Base-by-base conservation (phyloP, 2,113 vertebrate genomes). In the Podarcis muralis region DNA sequence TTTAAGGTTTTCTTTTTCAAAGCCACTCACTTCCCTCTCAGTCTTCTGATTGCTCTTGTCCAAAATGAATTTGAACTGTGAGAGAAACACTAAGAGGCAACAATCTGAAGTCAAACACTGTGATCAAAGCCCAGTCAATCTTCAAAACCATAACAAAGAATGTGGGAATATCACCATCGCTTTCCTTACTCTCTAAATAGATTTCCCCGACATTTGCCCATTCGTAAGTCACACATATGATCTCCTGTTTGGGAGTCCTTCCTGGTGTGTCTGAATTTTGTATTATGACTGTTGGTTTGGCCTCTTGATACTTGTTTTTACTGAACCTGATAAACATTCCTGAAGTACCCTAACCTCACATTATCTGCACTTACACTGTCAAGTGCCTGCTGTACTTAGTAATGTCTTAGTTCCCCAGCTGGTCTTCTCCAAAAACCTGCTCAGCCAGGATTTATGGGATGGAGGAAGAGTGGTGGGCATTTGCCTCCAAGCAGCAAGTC, bases 31-130 rank as follows among this genome's bases (percentile, higher is more conserved):
- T 53, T 2, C 0, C 2, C 15, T 84, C 83, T 89, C 37, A 6
- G 71, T 59, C 72, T 93, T 89, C 3, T 15, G 40, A 5, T 87
- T n/a, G 78, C 96, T 94, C 23, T 37, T 89, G 59, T 91, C 93
- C 92, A 93, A 92, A 82, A 99, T 93, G 79, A 99, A 95, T 95
- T 94, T 97, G 94, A 98, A 99, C 88, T 93, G 94, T 0, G 98
- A 98, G 76, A 98, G 88, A 91, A 99, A 99, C 30, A 99, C 99
- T 99, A 90, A 13, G 95, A 96, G 32, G 6, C 20, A 3, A 65
- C 0, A 77, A 87, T 4, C 23, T 72, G 86, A 91, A 69, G 23
- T 37, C 23, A 75, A 59, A 32, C 5, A 35, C 3, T 23, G 78
- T 2, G 9, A 53, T 18, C 1, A 35, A 32, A 81, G 83, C 1